Evolutionary conservation across 2,797 vertebrate genomes (phyloP).

Genomic region (Galago senegalensis): DNA sequence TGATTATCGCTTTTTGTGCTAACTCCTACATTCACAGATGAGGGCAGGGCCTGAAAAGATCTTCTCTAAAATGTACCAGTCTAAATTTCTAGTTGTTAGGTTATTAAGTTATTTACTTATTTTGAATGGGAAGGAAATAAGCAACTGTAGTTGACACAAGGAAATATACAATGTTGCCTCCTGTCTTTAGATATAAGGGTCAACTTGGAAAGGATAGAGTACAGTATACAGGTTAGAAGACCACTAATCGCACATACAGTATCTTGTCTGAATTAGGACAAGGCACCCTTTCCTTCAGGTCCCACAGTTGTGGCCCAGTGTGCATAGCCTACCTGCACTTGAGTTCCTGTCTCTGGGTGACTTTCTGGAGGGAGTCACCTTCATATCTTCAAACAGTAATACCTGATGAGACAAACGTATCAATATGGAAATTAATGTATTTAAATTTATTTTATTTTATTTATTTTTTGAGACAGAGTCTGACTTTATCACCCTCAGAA

Average conservation of each 20-base stretch:
- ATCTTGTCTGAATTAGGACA: not conserved
- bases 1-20: not conserved
- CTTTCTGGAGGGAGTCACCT: not conserved
- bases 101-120: not conserved
- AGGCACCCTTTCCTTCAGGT: not conserved
- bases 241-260: rapidly evolving
- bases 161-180: not conserved
- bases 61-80: not conserved
- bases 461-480: no score
- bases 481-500: no score
- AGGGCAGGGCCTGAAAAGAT: constrained; percentile 5
- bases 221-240: rapidly evolving
- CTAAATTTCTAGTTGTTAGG: not conserved
- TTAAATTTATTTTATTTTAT: not conserved
- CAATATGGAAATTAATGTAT: not conserved
- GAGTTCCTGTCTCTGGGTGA: not conserved
- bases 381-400: not conserved
- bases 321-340: not conserved
- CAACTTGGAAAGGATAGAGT: not conserved
- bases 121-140: not conserved
- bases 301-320: not conserved
- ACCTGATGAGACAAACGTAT: not conserved
- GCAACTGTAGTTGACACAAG: not conserved
- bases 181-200: not conserved
- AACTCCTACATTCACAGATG: not conserved